phyloP scores from a whole-genome alignment of 92 coral and sea anemone genomes.

The Actinostola sp. region DNA sequence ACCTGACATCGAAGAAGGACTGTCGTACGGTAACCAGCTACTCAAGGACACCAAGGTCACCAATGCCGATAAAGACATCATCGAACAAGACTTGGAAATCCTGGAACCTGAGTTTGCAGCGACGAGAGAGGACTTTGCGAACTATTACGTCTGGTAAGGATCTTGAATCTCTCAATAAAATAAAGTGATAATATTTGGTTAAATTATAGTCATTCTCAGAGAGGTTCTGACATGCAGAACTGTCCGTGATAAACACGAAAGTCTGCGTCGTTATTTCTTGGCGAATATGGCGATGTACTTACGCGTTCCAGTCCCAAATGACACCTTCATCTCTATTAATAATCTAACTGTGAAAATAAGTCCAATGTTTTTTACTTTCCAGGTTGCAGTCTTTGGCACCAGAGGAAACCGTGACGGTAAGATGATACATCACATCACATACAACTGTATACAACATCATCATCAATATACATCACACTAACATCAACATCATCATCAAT shows the following conservation, averaged over 20 bases:
- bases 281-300: too few relatives aligned
- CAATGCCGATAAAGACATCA: conserved; percentile 23
- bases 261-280: too few relatives aligned
- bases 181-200: too few relatives aligned
- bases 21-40: conserved; percentile 29
- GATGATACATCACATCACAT: too few relatives aligned
- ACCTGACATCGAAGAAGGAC: conserved; percentile 23
- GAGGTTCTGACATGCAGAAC: too few relatives aligned
- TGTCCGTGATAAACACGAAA: too few relatives aligned
- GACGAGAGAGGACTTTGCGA: conserved; percentile 16
- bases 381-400: conserved; percentile 20
- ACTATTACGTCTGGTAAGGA: conserved; percentile 33
- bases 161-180: background rate
- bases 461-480: background rate
- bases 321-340: too few relatives aligned
- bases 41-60: conserved; percentile 14
- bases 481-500: background rate
- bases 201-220: too few relatives aligned
- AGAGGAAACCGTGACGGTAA: conserved; percentile 21
- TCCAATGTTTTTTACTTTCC: background rate
- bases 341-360: too few relatives aligned
- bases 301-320: too few relatives aligned
- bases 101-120: conserved; percentile 20
- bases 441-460: background rate
- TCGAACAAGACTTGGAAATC: conserved; percentile 28